Evolutionary conservation across 2,113 vertebrate genomes (phyloP), one percentile per base, ranked within the genome.

Genomic region (Burhinus bistriatus): DNA sequence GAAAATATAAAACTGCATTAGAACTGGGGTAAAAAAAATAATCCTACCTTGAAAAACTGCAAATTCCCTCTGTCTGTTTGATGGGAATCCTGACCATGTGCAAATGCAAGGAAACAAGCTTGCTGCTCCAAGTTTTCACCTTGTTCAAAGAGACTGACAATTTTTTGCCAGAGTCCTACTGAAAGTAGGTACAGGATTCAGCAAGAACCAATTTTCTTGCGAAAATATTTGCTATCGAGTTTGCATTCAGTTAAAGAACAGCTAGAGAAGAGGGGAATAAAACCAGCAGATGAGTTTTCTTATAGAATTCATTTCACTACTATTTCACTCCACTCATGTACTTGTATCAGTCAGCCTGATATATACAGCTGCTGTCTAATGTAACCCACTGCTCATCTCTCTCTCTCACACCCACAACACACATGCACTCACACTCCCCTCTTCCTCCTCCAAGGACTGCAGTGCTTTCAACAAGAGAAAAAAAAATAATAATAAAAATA

Each of bases 401-500:
- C 93, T 7, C 92, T 42, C 87, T 92, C 92, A 78, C 96, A 91
- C 84, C 61, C 71, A 93, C 17, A 73, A 80, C 95, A 97, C 92
- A 78, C 69, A 61, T 89, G 29, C 92, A 93, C 96, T 89, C 97
- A 92, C 61, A 49, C 86, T 65, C 49, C 65, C 83, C 85, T 96
- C 94, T 95, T 95, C 96, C 77, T 96, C 88, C 95, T 97, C 95
- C 96, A 92, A 95, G 76, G 95, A 96, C 95, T 94, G 97, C 97
- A 98, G 98, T 98, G 98, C 98, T 98, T 98, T 97, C 95, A 98
- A 96, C 93, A 55, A 81, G 87, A 97, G 95, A 84, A 95, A 94
- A 96, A 80, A 93, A 96, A 97, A 89, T 57, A 97, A 97, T 97
- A 98, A 98, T 96, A 98, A 98, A 97, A 98, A 98, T 97, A 98